Evolutionary conservation across 2,888 invertebrate genomes (phyloP), one percentile per base, ranked within the genome.

Genomic region (Scelioninae gen. 1): DNA sequence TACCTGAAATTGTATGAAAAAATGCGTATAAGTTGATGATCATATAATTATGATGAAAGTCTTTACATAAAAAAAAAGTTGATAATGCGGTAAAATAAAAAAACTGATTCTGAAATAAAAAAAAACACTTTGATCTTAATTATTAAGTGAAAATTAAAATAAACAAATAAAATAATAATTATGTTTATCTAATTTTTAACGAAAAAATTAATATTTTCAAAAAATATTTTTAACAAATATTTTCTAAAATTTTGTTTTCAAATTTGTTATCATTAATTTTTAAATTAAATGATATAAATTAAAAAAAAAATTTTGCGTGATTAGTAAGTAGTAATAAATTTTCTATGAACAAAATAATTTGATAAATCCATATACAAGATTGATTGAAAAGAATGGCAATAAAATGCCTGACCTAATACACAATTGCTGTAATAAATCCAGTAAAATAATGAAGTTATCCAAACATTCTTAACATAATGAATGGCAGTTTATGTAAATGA

Each of bases 401-500:
- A 56, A 56, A 32, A 34, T 9, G 32, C 10, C 4, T 23, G 31
- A n/a, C 53, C 53, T 53, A 53, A 53, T 53, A 31, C 31, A 53
- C 31, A 53, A 53, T 29, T 53, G 31, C 53, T 11, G 43, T 40
- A 58, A 40, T 58, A 58, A 58, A 58, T 58, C 16, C 7, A 58
- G 58, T 11, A n/a, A n/a, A 58, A 58, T 58, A 43, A 58, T 58
- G 58, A 58, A 58, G 58, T 58, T 58, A 43, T 58, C 34, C 13
- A 58, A 58, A 58, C 23, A 40, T 34, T 58, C 58, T 58, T 8
- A 34, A 40, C 34, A 43, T 23, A 58, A 40, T 43, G 40, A 58
- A 58, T 23, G 40, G 58, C 40, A 58, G 23, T 58, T 58, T 58
- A 58, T 58, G 58, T 23, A 58, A 40, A 58, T 58, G 32, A 55